These are phyloP conservation scores for Lethrus apterus DNA, from an alignment of 1,140 invertebrate species.

Conservation along the genomic window DNA sequence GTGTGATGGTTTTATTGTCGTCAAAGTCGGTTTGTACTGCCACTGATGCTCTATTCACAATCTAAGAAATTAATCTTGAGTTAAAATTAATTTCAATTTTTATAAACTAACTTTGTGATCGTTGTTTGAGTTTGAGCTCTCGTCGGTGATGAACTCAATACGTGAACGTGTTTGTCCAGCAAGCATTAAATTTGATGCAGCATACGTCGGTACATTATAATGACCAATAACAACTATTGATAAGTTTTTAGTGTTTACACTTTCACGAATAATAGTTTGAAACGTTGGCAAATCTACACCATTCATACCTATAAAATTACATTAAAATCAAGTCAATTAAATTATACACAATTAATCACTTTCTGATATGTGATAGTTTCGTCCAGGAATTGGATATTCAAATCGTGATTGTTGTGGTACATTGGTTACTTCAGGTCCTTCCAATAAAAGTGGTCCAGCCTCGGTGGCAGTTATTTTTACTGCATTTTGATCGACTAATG, in stretches of 20 bases:
- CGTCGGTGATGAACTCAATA: constrained; percentile 26
- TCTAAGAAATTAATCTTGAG: neutral
- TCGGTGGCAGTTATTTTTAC: constrained; percentile 61
- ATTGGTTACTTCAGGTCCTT: constrained; percentile 50
- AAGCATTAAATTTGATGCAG: constrained; percentile 25
- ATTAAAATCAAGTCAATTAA: too few species aligned
- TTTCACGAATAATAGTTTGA: constrained; percentile 38
- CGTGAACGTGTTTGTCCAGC: constrained; percentile 11
- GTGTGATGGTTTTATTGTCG: constrained; percentile 1
- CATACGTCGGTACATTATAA: constrained; percentile 69
- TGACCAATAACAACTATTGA: constrained; percentile 54
- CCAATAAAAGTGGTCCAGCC: constrained; percentile 55
- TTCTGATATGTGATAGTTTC: constrained; percentile 33
- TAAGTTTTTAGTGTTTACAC: constrained; percentile 22
- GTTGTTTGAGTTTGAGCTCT: constrained; percentile 1
- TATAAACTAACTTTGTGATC: too few species aligned
- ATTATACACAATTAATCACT: constrained; percentile 4
- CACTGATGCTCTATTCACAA: constrained; percentile 23
- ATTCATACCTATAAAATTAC: constrained; percentile 7
- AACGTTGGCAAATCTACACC: constrained; percentile 40
- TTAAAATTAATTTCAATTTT: too few species aligned
- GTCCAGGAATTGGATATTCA: constrained; percentile 39
- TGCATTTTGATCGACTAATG: constrained; percentile 78
- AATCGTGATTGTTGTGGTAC: constrained; percentile 36
- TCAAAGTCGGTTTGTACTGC: constrained; percentile 40